These are phyloP conservation scores for Trissoscelio sp. DNA, from an alignment of 2,888 invertebrate genomes.

Conservation along the genomic window DNA sequence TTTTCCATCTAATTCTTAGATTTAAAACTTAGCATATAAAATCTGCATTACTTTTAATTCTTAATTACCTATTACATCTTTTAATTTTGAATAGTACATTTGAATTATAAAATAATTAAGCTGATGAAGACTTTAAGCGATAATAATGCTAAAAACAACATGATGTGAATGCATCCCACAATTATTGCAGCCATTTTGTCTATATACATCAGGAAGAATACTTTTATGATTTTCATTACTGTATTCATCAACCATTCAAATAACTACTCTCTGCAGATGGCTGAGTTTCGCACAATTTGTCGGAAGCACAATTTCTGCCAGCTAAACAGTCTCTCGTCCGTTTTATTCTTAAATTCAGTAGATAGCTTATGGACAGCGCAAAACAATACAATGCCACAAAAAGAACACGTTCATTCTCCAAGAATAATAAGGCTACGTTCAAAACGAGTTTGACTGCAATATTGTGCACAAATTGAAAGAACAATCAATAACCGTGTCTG, in stretches of 20 bases:
- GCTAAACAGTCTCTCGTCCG: slow-evolving; percentile 50
- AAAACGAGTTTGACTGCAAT: slow-evolving; percentile 25
- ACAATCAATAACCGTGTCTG: slow-evolving; percentile 20
- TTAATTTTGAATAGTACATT: too few species aligned
- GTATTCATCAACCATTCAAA: slow-evolving; percentile 37
- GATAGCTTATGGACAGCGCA: slow-evolving; percentile 50
- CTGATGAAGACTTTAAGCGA: background rate
- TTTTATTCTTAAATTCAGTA: slow-evolving; percentile 58
- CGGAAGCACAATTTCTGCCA: slow-evolving; percentile 53
- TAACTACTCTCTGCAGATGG: slow-evolving; percentile 33
- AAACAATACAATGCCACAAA: slow-evolving; percentile 54
- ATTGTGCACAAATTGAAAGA: slow-evolving; percentile 29
- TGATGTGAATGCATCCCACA: background rate
- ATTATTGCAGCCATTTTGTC: slow-evolving; percentile 20
- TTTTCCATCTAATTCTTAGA: too few species aligned
- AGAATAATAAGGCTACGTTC: slow-evolving; percentile 51
- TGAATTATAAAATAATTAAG: too few species aligned
- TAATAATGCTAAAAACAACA: background rate
- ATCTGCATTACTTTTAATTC: too few species aligned
- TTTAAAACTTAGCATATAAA: too few species aligned
- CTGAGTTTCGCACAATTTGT: slow-evolving; percentile 53
- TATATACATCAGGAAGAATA: background rate
- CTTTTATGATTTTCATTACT: slow-evolving; percentile 41
- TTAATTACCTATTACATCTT: too few species aligned
- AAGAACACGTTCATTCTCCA: slow-evolving; percentile 48